Evolutionary conservation across 2,888 invertebrate genomes (phyloP).

Genomic region (Torymus tubicola): DNA sequence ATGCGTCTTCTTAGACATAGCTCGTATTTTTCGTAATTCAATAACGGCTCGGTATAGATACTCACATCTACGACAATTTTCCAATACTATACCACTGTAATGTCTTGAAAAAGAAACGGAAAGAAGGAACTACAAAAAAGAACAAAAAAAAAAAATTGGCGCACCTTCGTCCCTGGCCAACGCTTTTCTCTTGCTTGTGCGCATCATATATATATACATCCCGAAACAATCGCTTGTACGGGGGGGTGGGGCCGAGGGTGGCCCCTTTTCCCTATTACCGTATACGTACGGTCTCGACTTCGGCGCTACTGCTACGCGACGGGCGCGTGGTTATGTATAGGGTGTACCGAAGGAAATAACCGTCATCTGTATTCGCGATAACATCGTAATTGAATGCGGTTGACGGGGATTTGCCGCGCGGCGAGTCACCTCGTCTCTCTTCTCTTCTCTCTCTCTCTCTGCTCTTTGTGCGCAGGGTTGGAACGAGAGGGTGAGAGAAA

Average conservation of each 20-base stretch:
- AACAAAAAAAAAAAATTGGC: constrained; percentile 62
- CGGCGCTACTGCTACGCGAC: constrained; percentile 59
- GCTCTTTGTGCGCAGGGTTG: no score
- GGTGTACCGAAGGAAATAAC: constrained; percentile 77
- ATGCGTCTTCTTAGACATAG: no score
- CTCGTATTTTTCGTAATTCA: no score
- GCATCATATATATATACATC: constrained; percentile 71
- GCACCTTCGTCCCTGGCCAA: constrained; percentile 64
- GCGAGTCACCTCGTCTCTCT: no score
- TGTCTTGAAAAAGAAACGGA: no score
- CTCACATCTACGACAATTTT: no score
- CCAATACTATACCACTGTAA: no score
- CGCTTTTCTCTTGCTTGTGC: constrained; percentile 5
- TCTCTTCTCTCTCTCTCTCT: no score
- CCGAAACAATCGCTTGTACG: constrained; percentile 73
- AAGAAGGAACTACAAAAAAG: background rate
- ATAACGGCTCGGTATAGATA: no score
- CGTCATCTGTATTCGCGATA: constrained; percentile 77
- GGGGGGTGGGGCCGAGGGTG: constrained; percentile 64
- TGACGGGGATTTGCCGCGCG: constrained; percentile 75
- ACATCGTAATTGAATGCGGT: constrained; percentile 77
- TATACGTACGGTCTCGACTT: constrained; percentile 62
- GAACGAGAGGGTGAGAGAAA: constrained; percentile 49
- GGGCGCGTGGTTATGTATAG: constrained; percentile 72
- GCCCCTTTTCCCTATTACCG: constrained; percentile 62